These are phyloP conservation scores for Phrynosoma platyrhinos DNA, from an alignment of 2,113 vertebrate species.

Conservation along the genomic window DNA sequence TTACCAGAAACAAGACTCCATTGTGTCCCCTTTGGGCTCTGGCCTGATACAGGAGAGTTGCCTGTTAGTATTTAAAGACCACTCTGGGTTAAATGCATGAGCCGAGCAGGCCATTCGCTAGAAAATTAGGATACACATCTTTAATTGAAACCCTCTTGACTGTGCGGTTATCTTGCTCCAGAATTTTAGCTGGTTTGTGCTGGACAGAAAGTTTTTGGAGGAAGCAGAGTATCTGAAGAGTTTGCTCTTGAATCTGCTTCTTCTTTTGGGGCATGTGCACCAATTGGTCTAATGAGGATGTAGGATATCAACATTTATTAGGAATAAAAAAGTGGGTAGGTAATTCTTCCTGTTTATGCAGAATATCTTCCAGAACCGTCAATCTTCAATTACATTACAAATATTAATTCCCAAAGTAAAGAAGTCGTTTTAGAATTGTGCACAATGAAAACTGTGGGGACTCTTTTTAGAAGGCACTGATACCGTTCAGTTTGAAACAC, in stretches of 20 bases:
- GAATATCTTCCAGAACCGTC: neutral
- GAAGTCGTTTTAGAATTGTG: neutral
- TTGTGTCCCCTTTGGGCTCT: conserved; percentile 71
- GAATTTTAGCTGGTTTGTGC: neutral
- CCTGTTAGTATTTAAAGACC: conserved; percentile 8
- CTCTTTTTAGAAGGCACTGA: neutral
- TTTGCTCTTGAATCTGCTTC: neutral
- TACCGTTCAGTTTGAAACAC: neutral
- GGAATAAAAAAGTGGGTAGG: neutral
- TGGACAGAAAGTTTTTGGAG: neutral
- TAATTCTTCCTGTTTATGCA: neutral
- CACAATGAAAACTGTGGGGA: neutral
- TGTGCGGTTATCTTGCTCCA: neutral
- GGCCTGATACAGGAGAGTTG: conserved; percentile 18
- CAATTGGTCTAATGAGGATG: neutral
- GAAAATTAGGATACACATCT: neutral
- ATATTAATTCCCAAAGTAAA: neutral
- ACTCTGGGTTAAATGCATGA: conserved; percentile 18
- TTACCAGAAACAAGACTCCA: conserved; percentile 79
- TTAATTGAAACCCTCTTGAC: neutral
- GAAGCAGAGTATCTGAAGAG: neutral
- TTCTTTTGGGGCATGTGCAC: neutral
- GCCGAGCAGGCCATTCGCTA: neutral
- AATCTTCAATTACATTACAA: neutral
- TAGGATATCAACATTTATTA: neutral